phyloP scores from a whole-genome alignment of 2,888 invertebrate genomes.

The Zhuqinia jingwanae region DNA sequence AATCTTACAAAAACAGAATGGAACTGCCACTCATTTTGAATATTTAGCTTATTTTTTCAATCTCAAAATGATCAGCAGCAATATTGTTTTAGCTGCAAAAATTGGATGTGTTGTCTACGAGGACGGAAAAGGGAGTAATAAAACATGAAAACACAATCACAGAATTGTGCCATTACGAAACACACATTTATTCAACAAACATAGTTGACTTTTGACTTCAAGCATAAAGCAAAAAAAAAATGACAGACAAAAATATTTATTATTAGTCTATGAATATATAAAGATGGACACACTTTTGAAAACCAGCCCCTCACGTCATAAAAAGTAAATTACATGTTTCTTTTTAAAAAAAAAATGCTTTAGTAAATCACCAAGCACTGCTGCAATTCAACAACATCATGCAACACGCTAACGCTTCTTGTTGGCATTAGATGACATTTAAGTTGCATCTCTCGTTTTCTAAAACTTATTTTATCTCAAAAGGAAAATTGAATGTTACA shows the following conservation, averaged over 20 bases:
- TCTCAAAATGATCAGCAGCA: constrained; percentile 1
- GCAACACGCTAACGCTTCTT: too few relatives aligned
- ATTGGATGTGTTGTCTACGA: constrained; percentile 27
- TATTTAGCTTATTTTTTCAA: background rate
- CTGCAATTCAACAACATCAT: too few relatives aligned
- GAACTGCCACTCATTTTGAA: background rate
- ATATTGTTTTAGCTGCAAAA: constrained; percentile 26
- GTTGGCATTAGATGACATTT: constrained; percentile 22
- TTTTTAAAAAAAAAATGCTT: background rate
- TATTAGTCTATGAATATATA: background rate
- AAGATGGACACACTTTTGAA: background rate
- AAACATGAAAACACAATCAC: constrained; percentile 25
- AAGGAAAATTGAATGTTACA: constrained; percentile 47
- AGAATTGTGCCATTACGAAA: too few relatives aligned
- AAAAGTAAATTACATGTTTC: background rate
- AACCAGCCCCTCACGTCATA: too few relatives aligned
- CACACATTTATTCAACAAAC: too few relatives aligned
- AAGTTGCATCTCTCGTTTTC: constrained; percentile 25
- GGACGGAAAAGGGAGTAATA: constrained; percentile 30
- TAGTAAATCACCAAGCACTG: too few relatives aligned
- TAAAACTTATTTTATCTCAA: constrained; percentile 46
- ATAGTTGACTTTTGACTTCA: too few relatives aligned
- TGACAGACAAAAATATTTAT: background rate
- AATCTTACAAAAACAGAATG: constrained; percentile 3
- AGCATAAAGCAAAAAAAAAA: background rate